Base-by-base conservation (phyloP, 2,797 vertebrate species). In the Euthynnus affinis region DNA sequence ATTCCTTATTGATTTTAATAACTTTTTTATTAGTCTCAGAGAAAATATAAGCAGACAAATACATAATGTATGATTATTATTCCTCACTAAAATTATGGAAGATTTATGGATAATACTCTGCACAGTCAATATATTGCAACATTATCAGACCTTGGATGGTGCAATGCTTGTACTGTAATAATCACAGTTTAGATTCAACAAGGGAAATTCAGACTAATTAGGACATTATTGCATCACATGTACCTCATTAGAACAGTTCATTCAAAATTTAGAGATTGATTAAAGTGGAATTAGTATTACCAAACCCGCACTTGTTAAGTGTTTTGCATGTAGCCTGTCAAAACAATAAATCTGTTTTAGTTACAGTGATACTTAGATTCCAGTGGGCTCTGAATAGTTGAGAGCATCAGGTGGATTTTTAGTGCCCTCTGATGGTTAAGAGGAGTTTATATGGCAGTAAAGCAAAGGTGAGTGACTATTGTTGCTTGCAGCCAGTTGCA, bases 381-480 rank as follows among this genome's bases (percentile, higher is more conserved):
- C n/a, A 23, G 55, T 55, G 56, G 49, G 25, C 40, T 74, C 34
- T 57, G 74, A 34, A 10, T 53, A 66, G 37, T 9, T 61, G 20
- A 72, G 57, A 71, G 64, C 88, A 81, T 88, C 81, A 83, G 81
- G 87, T 89, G 87, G 91, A 87, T 87, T 90, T 91, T 87, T 92
- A 91, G 92, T 87, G 94, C 93, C 94, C 91, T 92, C 93, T 94
- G 77, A 91, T 92, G 94, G 91, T 70, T 73, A 76, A 64, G 57
- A 76, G 48, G 34, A 69, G 76, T 74, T 64, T 57, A 29, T 20
- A 56, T 77, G 78, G 81, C 53, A 80, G 29, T 22, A 15, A 70
- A 70, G 60, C 42, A 72, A 74, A 88, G 76, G 84, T 75, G 76
- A 83, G 51, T 69, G 57, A 72, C 29, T 81, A 15, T 55, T 76